These are phyloP conservation scores for Oxyruncus cristatus DNA, from an alignment of 2,113 vertebrate genomes.

Conservation along the genomic window DNA sequence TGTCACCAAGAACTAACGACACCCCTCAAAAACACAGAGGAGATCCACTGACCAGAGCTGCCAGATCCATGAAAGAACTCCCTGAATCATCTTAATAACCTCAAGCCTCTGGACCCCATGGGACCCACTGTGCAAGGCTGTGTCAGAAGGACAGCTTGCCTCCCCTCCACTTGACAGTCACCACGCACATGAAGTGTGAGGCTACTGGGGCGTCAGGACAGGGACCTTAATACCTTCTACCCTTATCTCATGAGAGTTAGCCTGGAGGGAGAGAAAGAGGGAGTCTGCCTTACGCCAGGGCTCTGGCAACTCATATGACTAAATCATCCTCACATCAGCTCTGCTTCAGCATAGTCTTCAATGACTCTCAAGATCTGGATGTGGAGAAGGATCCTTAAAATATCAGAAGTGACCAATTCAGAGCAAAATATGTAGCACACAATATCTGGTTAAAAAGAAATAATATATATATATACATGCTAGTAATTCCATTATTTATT, in stretches of 20 bases:
- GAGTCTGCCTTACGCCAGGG: background rate
- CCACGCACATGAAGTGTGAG: fast-evolving
- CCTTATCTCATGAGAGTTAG: background rate
- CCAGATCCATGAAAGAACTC: background rate
- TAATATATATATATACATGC: background rate
- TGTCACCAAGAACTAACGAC: background rate
- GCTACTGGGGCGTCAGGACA: background rate
- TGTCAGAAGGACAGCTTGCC: fast-evolving
- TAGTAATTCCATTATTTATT: background rate
- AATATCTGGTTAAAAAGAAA: background rate
- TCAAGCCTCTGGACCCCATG: background rate
- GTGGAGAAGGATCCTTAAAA: background rate
- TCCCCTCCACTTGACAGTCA: background rate
- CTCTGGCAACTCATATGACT: background rate
- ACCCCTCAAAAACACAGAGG: background rate
- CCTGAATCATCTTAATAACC: background rate
- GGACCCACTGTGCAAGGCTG: background rate
- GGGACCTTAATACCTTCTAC: background rate
- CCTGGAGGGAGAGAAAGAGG: background rate
- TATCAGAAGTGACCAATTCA: background rate
- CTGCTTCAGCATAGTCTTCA: background rate
- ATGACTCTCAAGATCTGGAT: fast-evolving
- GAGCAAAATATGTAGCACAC: background rate
- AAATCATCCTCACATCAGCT: background rate
- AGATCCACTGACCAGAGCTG: background rate